Base-by-base conservation (phyloP, 2,797 vertebrate genomes). In the Cygnus olor region DNA sequence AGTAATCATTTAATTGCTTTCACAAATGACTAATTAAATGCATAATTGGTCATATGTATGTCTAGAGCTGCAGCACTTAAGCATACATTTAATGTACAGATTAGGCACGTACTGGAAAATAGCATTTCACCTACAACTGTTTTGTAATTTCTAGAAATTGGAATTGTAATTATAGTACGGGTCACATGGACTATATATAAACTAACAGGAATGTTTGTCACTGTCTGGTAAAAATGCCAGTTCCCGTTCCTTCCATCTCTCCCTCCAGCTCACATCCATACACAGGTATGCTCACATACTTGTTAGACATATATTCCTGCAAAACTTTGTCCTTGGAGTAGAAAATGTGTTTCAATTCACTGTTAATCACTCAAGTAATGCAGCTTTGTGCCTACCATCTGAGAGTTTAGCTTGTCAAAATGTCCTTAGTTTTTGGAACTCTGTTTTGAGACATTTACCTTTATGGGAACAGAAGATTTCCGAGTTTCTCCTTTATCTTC, bases 101-200 rank as follows among this genome's bases (percentile, higher is more conserved):
- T 64, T 72, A 58, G 19, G 11, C 32, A 78, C 0, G 0, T 32
- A 9, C 17, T 69, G 20, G 56, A 82, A 49, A 60, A 51, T 42
- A 15, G 56, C 69, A 22, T 9, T 80, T 13, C 42, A 47, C 15
- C 28, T 80, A 53, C 10, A 77, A 8, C 25, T 27, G 3, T 27
- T 84, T 53, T 56, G 40, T 66, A 54, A 36, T 17, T 53, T 80
- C 38, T 60, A 32, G 47, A 81, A 71, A 83, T 1, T 51, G 7
- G 18, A 86, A 22, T 42, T 13, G 9, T 53, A 58, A 20, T 58
- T 82, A 25, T 9, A 14, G 14, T 53, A 40, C 3, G 58, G 6
- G 16, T 54, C 20, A 24, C 27, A 34, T 0, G 2, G 15, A 34
- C 25, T 45, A 2, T 22, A 3, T 57, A 24, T n/a, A 74, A 89